Percentiles rank a stretch among this genome's conserved stretches.
These are phyloP conservation scores for Gambusia affinis DNA, from an alignment of 2,113 vertebrate species.

Conservation along the genomic window DNA sequence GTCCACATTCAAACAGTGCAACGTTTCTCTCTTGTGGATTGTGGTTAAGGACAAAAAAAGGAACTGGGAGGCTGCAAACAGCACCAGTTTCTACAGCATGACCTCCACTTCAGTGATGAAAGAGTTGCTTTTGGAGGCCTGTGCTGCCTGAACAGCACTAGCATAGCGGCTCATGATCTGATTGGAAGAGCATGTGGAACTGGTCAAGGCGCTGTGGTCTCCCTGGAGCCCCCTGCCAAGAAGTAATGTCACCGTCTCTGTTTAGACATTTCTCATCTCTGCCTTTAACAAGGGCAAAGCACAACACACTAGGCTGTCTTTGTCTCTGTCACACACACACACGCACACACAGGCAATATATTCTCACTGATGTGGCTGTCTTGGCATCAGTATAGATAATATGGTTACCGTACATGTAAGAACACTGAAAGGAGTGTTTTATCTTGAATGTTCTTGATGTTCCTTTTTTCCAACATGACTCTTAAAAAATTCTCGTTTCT, in stretches of 20 bases:
- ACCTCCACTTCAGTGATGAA: conserved; percentile 65
- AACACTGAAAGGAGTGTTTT: not conserved
- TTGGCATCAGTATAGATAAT: not conserved
- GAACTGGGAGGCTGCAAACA: conserved; percentile 13
- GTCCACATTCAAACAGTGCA: not conserved
- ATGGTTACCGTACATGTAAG: not conserved
- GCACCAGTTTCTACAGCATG: conserved; percentile 27
- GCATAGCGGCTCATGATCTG: conserved; percentile 42
- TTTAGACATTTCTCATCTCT: conserved; percentile 64
- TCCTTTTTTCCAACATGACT: too few species aligned
- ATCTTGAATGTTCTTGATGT: not conserved
- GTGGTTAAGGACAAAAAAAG: not conserved
- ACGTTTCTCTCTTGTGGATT: not conserved
- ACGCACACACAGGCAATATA: not conserved
- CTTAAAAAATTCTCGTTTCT: too few species aligned
- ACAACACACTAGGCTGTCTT: conserved; percentile 30
- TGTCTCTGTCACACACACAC: conserved; percentile 34
- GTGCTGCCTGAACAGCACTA: conserved; percentile 50
- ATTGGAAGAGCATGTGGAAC: conserved; percentile 52
- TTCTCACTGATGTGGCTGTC: conserved; percentile 12
- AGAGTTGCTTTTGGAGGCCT: conserved; percentile 49
- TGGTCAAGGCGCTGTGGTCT: conserved; percentile 48
- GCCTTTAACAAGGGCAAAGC: conserved; percentile 52
- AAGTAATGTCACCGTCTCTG: conserved; percentile 71
- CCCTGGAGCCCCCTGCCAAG: conserved; percentile 64